These are phyloP conservation scores for Caretta caretta DNA, from an alignment of 2,113 vertebrate genomes.

Conservation along the genomic window DNA sequence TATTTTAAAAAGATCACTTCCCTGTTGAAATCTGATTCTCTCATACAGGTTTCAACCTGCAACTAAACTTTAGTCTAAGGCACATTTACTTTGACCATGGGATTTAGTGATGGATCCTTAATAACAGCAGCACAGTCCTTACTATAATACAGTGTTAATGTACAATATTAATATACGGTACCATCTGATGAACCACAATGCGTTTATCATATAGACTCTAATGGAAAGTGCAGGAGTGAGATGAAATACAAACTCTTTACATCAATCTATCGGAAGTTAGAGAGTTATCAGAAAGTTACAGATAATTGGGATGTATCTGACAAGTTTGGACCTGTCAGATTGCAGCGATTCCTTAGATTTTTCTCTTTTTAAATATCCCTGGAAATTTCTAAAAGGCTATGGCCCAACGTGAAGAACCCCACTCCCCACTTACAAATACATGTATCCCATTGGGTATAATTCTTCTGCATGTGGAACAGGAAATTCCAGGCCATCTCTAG, in stretches of 20 bases:
- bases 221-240: conserved; percentile 25
- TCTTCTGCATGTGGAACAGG: background rate
- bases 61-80: background rate
- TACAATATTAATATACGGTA: background rate
- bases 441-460: background rate
- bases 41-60: background rate
- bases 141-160: background rate
- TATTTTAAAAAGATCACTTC: background rate
- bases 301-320: background rate
- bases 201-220: background rate
- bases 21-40: background rate
- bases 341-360: background rate
- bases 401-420: background rate
- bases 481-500: background rate
- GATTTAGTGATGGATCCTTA: background rate
- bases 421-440: background rate
- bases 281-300: background rate
- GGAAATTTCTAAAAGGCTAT: conserved; percentile 24
- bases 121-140: background rate
- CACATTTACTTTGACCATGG: accelerated
- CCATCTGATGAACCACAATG: background rate
- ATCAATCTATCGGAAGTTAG: background rate
- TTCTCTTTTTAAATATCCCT: background rate
- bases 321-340: background rate
- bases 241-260: conserved; percentile 23